Percentiles rank a stretch among this genome's conserved stretches.
These are phyloP conservation scores for Vandiemenella viatica DNA, from an alignment of 2,888 invertebrate genomes.

Conservation along the genomic window DNA sequence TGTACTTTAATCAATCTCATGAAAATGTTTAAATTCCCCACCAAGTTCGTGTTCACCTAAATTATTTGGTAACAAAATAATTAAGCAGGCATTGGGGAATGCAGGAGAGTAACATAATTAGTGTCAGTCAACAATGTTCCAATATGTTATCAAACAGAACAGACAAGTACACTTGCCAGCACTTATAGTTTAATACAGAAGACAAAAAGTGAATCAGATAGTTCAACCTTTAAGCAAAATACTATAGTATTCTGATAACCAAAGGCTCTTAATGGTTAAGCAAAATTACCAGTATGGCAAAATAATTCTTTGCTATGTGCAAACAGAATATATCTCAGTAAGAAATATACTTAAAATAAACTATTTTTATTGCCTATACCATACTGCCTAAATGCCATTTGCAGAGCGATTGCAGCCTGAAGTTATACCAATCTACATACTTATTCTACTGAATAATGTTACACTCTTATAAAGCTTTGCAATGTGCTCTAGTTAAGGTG, in stretches of 20 bases:
- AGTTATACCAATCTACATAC: background rate
- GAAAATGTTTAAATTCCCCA: background rate
- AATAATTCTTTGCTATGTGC: too few species aligned
- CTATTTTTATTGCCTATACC: too few species aligned
- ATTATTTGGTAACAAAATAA: background rate
- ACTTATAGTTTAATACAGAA: background rate
- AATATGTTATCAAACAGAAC: background rate
- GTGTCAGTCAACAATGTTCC: background rate
- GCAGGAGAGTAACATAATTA: background rate
- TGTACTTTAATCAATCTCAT: background rate
- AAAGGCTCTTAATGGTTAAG: background rate
- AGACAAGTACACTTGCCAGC: background rate
- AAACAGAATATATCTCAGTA: background rate
- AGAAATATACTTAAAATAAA: background rate
- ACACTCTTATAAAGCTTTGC: too few species aligned
- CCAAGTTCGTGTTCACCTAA: too few species aligned
- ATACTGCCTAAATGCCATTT: background rate
- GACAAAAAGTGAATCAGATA: background rate
- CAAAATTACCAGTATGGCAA: too few species aligned
- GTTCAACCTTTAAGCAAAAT: background rate
- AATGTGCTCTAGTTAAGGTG: too few species aligned
- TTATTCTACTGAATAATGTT: too few species aligned
- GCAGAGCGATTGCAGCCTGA: background rate
- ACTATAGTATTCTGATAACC: background rate
- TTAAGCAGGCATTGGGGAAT: background rate